Evolutionary conservation across 2,797 vertebrate genomes (phyloP).

Genomic region (Mormyrus proboscirostris): DNA sequence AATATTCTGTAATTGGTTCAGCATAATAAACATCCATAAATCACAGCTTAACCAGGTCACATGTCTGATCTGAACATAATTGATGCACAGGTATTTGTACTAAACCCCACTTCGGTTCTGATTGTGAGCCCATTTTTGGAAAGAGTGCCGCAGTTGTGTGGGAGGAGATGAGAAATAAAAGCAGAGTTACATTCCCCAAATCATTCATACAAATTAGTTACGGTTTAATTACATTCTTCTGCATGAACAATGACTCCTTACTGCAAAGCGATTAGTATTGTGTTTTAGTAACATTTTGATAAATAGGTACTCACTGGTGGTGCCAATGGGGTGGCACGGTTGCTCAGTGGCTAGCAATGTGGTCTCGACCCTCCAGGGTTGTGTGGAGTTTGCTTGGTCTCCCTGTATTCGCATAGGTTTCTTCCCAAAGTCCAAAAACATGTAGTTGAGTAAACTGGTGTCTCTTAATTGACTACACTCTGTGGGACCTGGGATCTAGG

Average conservation of each 20-base stretch:
- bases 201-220: neutral
- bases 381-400: neutral
- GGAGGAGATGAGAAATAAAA: neutral
- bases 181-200: neutral
- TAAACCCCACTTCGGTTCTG: neutral
- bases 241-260: neutral
- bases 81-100: neutral
- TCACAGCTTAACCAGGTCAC: neutral
- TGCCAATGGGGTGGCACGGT: neutral
- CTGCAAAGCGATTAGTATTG: neutral
- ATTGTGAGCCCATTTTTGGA: neutral
- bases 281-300: neutral
- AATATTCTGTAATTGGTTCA: neutral
- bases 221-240: neutral
- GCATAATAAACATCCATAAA: neutral
- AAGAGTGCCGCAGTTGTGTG: neutral
- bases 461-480: neutral
- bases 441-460: neutral
- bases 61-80: neutral
- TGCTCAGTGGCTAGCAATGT: neutral
- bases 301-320: neutral
- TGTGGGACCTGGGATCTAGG: neutral
- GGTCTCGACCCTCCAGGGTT: neutral
- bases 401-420: neutral
- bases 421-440: neutral